Conservation (phyloP, 1,140 invertebrate species). For the Drosophila grimshawi region DNA sequence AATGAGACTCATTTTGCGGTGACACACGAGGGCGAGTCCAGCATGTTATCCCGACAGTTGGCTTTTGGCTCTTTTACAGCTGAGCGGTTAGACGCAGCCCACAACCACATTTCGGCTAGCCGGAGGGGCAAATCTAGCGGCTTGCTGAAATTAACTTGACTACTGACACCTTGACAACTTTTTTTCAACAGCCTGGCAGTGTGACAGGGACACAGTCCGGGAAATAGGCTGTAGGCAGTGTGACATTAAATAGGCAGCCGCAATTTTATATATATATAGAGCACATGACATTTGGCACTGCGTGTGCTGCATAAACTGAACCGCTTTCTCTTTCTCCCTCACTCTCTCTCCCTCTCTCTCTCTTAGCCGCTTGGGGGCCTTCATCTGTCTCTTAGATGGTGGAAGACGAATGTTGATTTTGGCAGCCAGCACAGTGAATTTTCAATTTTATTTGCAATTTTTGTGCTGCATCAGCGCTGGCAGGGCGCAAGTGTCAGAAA, state of each 20-base stretch:
- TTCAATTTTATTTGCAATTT: slow-evolving; percentile 77
- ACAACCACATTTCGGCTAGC: slow-evolving; percentile 57
- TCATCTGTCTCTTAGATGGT: slow-evolving; percentile 4
- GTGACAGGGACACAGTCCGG: slow-evolving; percentile 31
- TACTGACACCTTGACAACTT: slow-evolving; percentile 82
- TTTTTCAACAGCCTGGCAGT: slow-evolving; percentile 46
- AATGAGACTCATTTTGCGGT: slow-evolving; percentile 80
- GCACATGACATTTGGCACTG: slow-evolving; percentile 62
- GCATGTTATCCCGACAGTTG: slow-evolving; percentile 58
- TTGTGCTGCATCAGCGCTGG: slow-evolving; percentile 63
- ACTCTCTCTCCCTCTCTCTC: too few species aligned
- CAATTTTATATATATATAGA: slow-evolving; percentile 29
- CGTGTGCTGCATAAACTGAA: slow-evolving; percentile 56
- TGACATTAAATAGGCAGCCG: slow-evolving; percentile 47
- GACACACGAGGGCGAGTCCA: slow-evolving; percentile 53
- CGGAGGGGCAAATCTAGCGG: slow-evolving; percentile 5
- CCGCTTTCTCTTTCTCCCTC: not conserved
- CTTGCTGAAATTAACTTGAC: slow-evolving; percentile 75
- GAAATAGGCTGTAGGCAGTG: slow-evolving; percentile 14
- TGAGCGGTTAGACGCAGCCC: slow-evolving; percentile 68
- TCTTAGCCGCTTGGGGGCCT: slow-evolving; percentile 17
- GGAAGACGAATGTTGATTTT: slow-evolving; percentile 68
- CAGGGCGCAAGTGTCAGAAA: slow-evolving; percentile 56
- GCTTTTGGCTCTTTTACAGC: slow-evolving; percentile 77
- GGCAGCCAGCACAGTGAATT: slow-evolving; percentile 70